Evolutionary conservation across 2,113 vertebrate species (phyloP), one percentile per base, ranked within the genome.

Genomic region (Ictalurus furcatus): DNA sequence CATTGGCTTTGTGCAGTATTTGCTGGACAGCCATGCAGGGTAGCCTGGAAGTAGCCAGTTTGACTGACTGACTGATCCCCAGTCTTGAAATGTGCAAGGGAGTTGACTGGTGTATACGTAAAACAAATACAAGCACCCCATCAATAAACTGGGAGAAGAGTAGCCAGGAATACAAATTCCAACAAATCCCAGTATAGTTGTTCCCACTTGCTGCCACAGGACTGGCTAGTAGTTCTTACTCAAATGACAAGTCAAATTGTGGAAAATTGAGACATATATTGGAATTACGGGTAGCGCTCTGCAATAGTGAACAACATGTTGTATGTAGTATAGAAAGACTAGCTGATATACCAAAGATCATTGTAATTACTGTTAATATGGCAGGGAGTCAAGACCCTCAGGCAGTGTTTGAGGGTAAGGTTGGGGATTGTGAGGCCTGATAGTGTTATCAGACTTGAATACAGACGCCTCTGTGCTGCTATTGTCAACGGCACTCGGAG

Each of bases 291-390:
- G 52, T 30, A 5, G 5, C 28, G 8, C 78, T 56, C 44, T 16
- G 44, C 52, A 82, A 58, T 5, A 40, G 58, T 23, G 94, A 95
- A 80, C 81, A 87, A 30, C 88, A 90, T 92, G 90, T 94, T 94
- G 90, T 92, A 93, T 92, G 92, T 94, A 94, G 94, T 94, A 94
- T 95, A 95, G 11, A 40, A 83, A 61, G 21, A 40, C 0, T 7
- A 61, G 79, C 28, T 58, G n/a, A 6, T 83, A 40, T 59, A 84
- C 95, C 95, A 94, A 95, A 94, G 95, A 91, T 93, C 95, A 95
- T 95, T 95, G 94, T 96, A 95, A 96, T 96, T 95, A 95, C 91
- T 95, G 95, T 95, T 96, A 95, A 96, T 94, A 94, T 95, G 94
- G 93, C 92, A 94, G 92, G 91, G 93, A 96, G 95, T 95, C 94